Base-by-base conservation (phyloP, 2,113 vertebrate species). In the Actenoides lindsayi region DNA sequence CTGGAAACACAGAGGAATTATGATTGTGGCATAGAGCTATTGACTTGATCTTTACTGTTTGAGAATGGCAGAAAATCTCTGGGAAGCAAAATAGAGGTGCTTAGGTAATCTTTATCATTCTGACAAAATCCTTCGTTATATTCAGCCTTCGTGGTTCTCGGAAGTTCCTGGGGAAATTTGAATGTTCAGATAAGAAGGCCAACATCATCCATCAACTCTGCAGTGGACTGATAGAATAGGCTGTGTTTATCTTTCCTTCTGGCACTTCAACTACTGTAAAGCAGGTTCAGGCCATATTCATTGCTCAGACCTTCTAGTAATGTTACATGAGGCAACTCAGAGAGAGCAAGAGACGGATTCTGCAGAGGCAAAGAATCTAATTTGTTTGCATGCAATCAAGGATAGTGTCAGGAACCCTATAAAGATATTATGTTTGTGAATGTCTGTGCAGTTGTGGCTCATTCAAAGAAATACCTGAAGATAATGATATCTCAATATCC, bases 41-140 rank as follows among this genome's bases (percentile, higher is more conserved):
- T 90, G 93, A 87, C 63, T 44, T 96, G 75, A 83, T 93, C 62
- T 95, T 96, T 93, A 53, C 41, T 51, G 19, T 60, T 71, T 87
- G 77, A 94, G 80, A 95, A 71, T 14, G 33, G 39, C 33, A 92
- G 73, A 85, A 94, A 85, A 94, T 80, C 75, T 9, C 62, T 56
- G 46, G 41, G 67, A 77, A 93, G 37, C n/a, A 91, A 90, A 94
- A 91, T 62, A 94, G 51, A 83, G n/a, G 86, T 54, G 37, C 21
- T 69, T 91, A 79, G 18, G 56, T 90, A 93, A 87, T 73, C 78
- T 91, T 69, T 83, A 57, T 82, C 20, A 44, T 62, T 67, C 73
- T 93, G 83, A 86, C 60, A 92, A 73, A 83, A 92, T 39, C n/a
- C 41, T 90, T 70, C 74, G 30, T 84, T 87, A 56, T 23, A 21